A percentile compares a stretch with the other conserved stretches of the same genome.
Conservation (phyloP, 2,888 invertebrate species). For the Miltochrista miniata region DNA sequence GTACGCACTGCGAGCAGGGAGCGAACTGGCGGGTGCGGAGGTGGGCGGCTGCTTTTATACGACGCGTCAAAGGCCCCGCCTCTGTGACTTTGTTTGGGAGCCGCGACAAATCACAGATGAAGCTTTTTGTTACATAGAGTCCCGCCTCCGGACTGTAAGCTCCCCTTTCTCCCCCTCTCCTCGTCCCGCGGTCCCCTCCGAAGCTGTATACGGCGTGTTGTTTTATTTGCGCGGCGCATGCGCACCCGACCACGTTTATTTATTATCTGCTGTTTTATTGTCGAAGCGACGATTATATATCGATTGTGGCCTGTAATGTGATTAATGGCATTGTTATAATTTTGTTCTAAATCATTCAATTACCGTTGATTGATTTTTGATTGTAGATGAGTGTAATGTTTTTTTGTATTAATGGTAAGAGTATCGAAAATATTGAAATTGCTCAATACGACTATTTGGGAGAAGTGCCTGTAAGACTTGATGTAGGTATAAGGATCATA, state of each 20-base stretch:
- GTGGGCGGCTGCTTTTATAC: constrained; percentile 70
- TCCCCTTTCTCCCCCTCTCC: constrained; percentile 33
- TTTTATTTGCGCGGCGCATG: constrained; percentile 38
- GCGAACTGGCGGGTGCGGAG: constrained; percentile 75
- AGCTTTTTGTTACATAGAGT: constrained; percentile 73
- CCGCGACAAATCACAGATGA: constrained; percentile 51
- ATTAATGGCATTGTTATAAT: constrained; percentile 33
- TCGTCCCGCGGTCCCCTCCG: constrained; percentile 34
- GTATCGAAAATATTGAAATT: too few species aligned
- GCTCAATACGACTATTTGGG: too few species aligned
- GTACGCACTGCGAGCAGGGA: constrained; percentile 69
- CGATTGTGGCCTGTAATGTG: constrained; percentile 48
- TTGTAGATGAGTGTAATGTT: neutral
- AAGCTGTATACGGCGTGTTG: constrained; percentile 21
- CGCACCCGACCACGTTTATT: constrained; percentile 45
- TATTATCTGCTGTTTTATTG: constrained; percentile 51
- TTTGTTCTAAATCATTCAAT: constrained; percentile 26
- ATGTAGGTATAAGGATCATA: too few species aligned
- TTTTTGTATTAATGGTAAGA: too few species aligned
- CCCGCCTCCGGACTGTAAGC: constrained; percentile 54
- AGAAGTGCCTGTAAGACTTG: too few species aligned
- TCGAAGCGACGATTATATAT: constrained; percentile 53
- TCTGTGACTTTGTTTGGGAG: constrained; percentile 44
- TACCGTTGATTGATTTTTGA: constrained; percentile 31
- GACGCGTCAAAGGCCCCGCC: constrained; percentile 53